Evolutionary conservation across 2,888 invertebrate species (phyloP).

Genomic region (Synanthedon formicaeformis): DNA sequence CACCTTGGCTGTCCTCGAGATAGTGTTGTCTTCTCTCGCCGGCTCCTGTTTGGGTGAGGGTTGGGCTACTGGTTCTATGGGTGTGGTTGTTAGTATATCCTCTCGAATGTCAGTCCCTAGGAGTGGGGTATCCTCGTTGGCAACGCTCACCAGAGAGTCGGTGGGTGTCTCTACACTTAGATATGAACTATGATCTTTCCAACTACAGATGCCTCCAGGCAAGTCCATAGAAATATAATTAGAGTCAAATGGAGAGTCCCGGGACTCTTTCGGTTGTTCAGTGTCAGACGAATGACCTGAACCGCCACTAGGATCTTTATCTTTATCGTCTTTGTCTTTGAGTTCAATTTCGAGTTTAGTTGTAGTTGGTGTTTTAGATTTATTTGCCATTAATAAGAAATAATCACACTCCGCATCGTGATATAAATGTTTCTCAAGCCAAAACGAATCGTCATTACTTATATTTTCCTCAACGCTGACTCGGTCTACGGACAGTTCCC

Average conservation of each 20-base stretch:
- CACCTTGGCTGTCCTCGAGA: constrained; percentile 59
- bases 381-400: constrained; percentile 65
- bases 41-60: constrained; percentile 58
- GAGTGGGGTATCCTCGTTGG: constrained; percentile 21
- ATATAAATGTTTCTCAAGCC: constrained; percentile 72
- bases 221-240: constrained; percentile 78
- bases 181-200: constrained; percentile 85
- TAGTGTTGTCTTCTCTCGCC: constrained; percentile 24
- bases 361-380: constrained; percentile 34
- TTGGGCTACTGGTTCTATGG: constrained; percentile 51
- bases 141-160: constrained; percentile 23
- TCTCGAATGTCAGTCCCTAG: constrained; percentile 38
- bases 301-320: constrained; percentile 71
- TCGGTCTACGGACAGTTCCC: not conserved
- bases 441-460: constrained; percentile 64
- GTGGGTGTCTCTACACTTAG: constrained; percentile 71
- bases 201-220: constrained; percentile 84
- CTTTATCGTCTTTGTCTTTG: constrained; percentile 69
- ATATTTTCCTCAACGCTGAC: constrained; percentile 36
- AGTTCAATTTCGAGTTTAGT: constrained; percentile 23
- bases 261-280: constrained; percentile 36
- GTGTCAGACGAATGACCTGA: constrained; percentile 68
- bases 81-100: constrained; percentile 64
- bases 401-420: constrained; percentile 76
- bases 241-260: constrained; percentile 55